These are phyloP conservation scores for Ormyrus nitidulus DNA, from an alignment of 2,888 invertebrate genomes.

Conservation along the genomic window DNA sequence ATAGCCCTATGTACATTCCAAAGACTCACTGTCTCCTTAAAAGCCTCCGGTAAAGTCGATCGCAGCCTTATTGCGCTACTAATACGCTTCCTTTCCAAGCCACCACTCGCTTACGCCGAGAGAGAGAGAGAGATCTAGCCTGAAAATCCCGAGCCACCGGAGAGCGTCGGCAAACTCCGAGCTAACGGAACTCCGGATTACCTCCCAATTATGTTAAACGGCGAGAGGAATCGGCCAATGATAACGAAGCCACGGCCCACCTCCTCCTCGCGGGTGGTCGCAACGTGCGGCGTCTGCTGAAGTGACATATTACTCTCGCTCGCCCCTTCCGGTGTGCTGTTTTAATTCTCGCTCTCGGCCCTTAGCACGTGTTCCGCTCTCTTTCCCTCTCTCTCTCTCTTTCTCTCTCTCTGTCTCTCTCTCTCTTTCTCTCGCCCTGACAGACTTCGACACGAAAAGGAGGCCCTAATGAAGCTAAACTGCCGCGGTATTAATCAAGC, in stretches of 20 bases:
- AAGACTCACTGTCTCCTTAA: no score
- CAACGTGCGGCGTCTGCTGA: constrained; percentile 63
- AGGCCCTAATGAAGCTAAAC: constrained; percentile 52
- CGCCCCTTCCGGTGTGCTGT: constrained; percentile 58
- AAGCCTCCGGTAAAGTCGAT: no score
- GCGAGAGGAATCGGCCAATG: constrained; percentile 4
- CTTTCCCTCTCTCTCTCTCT: background rate
- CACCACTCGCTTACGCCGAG: constrained; percentile 12
- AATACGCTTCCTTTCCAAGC: background rate
- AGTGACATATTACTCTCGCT: constrained; percentile 69
- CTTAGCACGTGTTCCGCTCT: constrained; percentile 42
- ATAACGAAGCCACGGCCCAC: background rate
- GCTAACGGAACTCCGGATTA: constrained; percentile 6
- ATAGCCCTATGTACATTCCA: no score
- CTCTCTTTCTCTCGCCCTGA: background rate
- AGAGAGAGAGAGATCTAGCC: background rate
- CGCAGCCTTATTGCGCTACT: no score
- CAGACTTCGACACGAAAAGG: constrained; percentile 36
- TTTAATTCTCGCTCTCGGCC: constrained; percentile 41
- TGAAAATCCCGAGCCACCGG: background rate
- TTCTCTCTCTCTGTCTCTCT: no score
- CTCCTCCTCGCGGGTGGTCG: constrained; percentile 46
- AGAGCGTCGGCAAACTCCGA: constrained; percentile 27
- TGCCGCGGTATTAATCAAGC: constrained; percentile 41
- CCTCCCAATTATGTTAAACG: constrained; percentile 19